Base-by-base conservation (phyloP, 2,113 vertebrate genomes). In the Cryptotis parvus region DNA sequence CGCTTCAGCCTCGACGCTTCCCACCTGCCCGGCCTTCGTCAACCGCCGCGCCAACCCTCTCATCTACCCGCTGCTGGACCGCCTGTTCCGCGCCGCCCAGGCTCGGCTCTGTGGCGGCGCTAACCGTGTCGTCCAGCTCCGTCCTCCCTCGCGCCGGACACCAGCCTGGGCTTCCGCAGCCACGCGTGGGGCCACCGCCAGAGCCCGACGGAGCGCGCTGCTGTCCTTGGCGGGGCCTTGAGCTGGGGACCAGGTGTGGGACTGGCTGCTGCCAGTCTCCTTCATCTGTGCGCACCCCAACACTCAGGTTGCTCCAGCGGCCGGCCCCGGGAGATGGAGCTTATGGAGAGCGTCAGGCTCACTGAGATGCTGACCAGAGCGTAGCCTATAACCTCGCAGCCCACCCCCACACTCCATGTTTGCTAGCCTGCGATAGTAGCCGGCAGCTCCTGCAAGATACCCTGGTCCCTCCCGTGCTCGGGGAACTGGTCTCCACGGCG, bases 1-100 rank as follows among this genome's bases (percentile, higher is more conserved):
- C 75, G 31, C 20, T 94, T n/a, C n/a, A n/a, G n/a, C n/a, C n/a
- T n/a, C n/a, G n/a, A n/a, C n/a, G n/a, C n/a, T n/a, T n/a, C n/a
- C n/a, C n/a, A n/a, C n/a, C n/a, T n/a, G n/a, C n/a, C n/a, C n/a
- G n/a, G n/a, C 98, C 27, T 99, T 99, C 88, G 49, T 98, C 75
- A 98, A 98, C 97, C 98, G 98, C 96, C 98, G 98, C n/a, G 89
- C 98, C 78, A 99, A 99, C 92, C 99, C 99, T 6, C 94, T 97
- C 89, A 97, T 99, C 95, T 99, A 99, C 27, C 96, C 98, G 14
- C 97, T 98, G 55, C 97, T 99, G 94, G 99, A 99, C 87, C 96
- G 97, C 37, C 97, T 98, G 41, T 99, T 99, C 97, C 98, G 97
- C 18, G 96, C 81, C 96, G 95, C 1, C 97, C 96, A 2, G 45